Conservation (phyloP, 2,797 vertebrate genomes). For the Vultur gryphus region DNA sequence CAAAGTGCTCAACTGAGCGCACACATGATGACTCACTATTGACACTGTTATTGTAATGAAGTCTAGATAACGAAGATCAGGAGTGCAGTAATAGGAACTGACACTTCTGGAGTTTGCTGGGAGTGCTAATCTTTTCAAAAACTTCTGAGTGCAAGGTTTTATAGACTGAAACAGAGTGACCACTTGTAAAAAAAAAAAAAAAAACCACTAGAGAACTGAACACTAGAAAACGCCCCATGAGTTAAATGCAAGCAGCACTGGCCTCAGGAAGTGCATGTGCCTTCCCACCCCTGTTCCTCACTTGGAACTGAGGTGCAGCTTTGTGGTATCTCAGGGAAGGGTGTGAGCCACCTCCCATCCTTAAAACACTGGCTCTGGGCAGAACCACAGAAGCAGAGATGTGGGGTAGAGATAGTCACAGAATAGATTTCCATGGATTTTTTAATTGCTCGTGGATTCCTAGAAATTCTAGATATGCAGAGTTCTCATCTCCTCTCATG, state of each 20-base stretch:
- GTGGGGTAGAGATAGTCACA: neutral
- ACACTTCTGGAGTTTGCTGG: neutral
- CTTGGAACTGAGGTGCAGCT: neutral
- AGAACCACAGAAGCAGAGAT: neutral
- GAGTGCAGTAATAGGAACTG: neutral
- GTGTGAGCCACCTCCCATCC: neutral
- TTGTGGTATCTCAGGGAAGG: neutral
- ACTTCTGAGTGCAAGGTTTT: neutral
- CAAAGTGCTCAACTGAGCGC: neutral
- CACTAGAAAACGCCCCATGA: neutral
- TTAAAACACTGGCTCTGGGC: neutral
- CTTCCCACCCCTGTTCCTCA: neutral
- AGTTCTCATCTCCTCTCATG: neutral
- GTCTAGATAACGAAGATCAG: neutral
- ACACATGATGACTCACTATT: neutral
- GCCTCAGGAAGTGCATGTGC: neutral
- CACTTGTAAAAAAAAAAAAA: neutral
- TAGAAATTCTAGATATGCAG: neutral
- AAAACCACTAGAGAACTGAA: neutral
- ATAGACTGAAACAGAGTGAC: neutral
- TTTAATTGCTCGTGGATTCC: neutral
- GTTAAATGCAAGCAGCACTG: neutral
- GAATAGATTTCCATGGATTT: neutral
- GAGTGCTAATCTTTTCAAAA: neutral
- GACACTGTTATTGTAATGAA: neutral